These are phyloP conservation scores for Muscicapa adusta DNA, from an alignment of 2,113 vertebrate species.

Conservation along the genomic window DNA sequence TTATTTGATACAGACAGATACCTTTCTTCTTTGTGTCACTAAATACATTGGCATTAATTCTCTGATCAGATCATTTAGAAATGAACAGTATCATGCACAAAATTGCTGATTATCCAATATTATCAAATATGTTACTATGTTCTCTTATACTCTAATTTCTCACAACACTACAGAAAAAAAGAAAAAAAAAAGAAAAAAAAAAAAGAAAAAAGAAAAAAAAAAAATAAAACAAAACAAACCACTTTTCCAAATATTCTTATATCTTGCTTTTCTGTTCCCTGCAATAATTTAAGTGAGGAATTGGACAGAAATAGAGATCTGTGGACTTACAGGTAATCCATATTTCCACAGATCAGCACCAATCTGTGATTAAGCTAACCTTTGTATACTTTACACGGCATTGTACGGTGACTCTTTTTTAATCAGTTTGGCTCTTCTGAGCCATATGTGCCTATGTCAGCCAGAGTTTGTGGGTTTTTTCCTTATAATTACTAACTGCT, in stretches of 20 bases:
- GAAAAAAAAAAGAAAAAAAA: too few relatives aligned
- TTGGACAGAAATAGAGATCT: rapidly evolving
- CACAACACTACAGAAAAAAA: neutral
- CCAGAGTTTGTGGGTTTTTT: neutral
- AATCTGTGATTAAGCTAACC: neutral
- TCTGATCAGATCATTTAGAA: neutral
- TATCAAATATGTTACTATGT: neutral
- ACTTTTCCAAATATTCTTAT: neutral
- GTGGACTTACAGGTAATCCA: neutral
- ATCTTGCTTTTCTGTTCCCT: neutral
- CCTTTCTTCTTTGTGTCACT: neutral
- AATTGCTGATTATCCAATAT: neutral
- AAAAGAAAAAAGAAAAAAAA: rapidly evolving
- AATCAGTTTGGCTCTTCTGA: neutral
- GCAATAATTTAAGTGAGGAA: neutral
- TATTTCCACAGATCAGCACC: neutral
- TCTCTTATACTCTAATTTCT: neutral
- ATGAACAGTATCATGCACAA: neutral
- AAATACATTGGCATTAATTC: neutral
- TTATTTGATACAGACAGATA: neutral
- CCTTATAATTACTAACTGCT: neutral
- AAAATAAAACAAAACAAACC: neutral
- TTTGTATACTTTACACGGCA: neutral
- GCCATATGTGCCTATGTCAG: neutral
- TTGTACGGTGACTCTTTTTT: neutral